Evolutionary conservation across 2,888 invertebrate genomes (phyloP).

Genomic region (Hermaeophaga mercurialis): DNA sequence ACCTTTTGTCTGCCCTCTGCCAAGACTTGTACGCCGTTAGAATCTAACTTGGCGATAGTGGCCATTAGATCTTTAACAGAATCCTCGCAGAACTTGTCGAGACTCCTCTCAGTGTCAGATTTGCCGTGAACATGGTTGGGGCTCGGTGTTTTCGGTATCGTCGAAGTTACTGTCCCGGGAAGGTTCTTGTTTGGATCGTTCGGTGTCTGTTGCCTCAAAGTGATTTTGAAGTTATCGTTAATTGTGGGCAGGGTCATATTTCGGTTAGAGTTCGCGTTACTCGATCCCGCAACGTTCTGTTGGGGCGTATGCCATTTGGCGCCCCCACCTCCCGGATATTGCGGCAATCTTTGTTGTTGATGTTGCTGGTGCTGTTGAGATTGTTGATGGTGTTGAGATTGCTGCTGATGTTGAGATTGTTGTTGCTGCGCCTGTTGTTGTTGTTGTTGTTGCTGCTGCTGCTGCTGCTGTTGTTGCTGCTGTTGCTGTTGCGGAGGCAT

Average conservation of each 20-base stretch:
- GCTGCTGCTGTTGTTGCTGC: slow-evolving; percentile 37
- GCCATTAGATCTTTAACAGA: slow-evolving; percentile 86
- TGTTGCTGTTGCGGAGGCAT: slow-evolving; percentile 38
- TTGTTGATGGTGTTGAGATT: slow-evolving; percentile 38
- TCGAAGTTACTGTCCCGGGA: slow-evolving; percentile 69
- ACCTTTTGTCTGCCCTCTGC: slow-evolving; percentile 60
- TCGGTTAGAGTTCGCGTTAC: slow-evolving; percentile 35
- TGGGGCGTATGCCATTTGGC: slow-evolving; percentile 79
- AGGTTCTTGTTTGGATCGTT: slow-evolving; percentile 47
- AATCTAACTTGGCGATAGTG: slow-evolving; percentile 85
- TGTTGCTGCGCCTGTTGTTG: slow-evolving; percentile 42
- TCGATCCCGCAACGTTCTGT: slow-evolving; percentile 51
- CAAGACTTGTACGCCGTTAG: slow-evolving; percentile 79
- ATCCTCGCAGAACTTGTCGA: slow-evolving; percentile 84
- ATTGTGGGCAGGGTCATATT: slow-evolving; percentile 51
- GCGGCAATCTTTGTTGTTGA: slow-evolving; percentile 37
- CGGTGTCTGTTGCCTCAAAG: slow-evolving; percentile 59
- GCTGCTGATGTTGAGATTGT: slow-evolving; percentile 38
- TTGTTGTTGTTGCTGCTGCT: slow-evolving; percentile 40
- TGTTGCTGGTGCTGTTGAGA: slow-evolving; percentile 44
- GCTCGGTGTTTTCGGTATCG: slow-evolving; percentile 85
- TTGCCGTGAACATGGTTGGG: slow-evolving; percentile 66
- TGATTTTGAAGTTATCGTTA: slow-evolving; percentile 72
- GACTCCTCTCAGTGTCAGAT: slow-evolving; percentile 66
- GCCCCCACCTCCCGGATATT: slow-evolving; percentile 30